phyloP scores from a whole-genome alignment of 2,113 vertebrate genomes.

The Anas platyrhynchos region DNA sequence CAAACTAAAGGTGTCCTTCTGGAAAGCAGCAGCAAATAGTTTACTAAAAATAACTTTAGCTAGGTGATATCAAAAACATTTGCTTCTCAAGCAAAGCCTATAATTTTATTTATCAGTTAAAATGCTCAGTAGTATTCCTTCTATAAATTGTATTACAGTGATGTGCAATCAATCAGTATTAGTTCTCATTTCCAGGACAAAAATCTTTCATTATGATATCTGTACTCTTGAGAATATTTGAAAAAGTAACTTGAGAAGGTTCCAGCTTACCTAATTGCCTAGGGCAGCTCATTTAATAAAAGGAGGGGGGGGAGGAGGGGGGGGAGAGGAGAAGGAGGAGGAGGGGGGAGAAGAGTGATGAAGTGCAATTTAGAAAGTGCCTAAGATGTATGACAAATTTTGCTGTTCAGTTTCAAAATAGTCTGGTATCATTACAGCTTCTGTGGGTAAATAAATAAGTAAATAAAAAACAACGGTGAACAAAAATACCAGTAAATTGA shows the following conservation, averaged over 20 bases:
- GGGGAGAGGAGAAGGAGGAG: fast-evolving
- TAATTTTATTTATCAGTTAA: not conserved
- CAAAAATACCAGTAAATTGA: not conserved
- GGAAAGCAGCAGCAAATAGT: not conserved
- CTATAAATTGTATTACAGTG: not conserved
- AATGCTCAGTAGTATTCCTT: not conserved
- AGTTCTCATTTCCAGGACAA: not conserved
- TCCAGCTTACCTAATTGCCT: not conserved
- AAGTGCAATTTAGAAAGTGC: not conserved
- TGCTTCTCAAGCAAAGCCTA: not conserved
- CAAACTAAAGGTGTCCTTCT: not conserved
- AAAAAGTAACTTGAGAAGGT: not conserved
- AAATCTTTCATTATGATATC: not conserved
- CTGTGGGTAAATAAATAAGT: not conserved
- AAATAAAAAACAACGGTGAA: not conserved
- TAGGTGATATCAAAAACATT: not conserved
- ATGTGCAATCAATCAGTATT: not conserved
- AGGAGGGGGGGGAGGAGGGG: no score
- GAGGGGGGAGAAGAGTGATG: no score
- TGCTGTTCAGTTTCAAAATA: not conserved
- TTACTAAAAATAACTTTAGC: not conserved
- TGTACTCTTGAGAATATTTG: not conserved
- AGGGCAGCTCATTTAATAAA: not conserved
- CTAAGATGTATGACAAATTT: not conserved
- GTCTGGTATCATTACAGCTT: not conserved